These are phyloP conservation scores for Galerucella calmariensis DNA, from an alignment of 2,888 invertebrate species.

Conservation along the genomic window DNA sequence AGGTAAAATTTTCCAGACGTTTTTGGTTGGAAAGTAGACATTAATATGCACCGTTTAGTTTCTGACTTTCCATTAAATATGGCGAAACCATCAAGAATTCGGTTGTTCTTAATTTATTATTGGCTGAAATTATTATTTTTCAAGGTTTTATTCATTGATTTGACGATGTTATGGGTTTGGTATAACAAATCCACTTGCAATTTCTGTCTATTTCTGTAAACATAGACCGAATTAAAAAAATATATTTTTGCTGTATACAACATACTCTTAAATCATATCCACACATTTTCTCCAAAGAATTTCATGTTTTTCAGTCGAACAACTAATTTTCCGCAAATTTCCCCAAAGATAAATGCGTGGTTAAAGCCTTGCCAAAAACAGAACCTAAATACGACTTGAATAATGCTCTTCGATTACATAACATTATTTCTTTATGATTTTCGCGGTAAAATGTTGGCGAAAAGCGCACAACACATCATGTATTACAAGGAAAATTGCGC, in stretches of 20 bases:
- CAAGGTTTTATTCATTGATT: no score
- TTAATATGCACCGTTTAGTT: no score
- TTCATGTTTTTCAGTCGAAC: conserved; percentile 30
- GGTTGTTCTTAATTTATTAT: no score
- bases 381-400: conserved; percentile 38
- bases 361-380: conserved; percentile 41
- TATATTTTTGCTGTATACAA: conserved; percentile 3
- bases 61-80: no score
- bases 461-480: conserved; percentile 51
- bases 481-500: conserved; percentile 61
- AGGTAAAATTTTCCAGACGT: no score
- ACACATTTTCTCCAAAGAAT: conserved; percentile 18
- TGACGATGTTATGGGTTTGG: no score
- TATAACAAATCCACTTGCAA: no score
- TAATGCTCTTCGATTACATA: conserved; percentile 42
- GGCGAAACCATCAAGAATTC: no score
- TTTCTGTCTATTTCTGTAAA: no score
- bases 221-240: neutral
- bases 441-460: conserved; percentile 33
- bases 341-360: conserved; percentile 39
- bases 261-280: conserved; percentile 27
- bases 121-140: no score
- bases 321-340: conserved; percentile 41
- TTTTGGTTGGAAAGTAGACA: no score
- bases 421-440: conserved; percentile 43